Conservation (phyloP, 2,888 invertebrate species). For the Lasioglossum calceatum region DNA sequence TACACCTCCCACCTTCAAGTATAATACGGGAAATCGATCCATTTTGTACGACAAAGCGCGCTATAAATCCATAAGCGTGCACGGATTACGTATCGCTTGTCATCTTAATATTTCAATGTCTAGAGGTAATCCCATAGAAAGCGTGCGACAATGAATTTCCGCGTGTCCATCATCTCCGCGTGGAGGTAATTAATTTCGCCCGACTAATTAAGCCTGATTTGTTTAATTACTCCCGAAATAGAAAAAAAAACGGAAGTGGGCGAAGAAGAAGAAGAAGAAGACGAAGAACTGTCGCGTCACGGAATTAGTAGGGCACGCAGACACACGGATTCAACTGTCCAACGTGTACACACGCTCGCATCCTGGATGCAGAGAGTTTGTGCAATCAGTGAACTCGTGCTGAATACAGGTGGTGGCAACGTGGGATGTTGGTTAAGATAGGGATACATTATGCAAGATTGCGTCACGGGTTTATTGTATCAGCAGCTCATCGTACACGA, state of each 20-base stretch:
- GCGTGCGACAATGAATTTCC: slow-evolving; percentile 5
- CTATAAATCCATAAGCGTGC: neutral
- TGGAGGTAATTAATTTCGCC: neutral
- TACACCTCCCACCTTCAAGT: neutral
- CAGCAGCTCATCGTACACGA: slow-evolving; percentile 74
- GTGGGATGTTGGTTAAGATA: slow-evolving; percentile 77
- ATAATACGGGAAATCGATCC: neutral
- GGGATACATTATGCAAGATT: slow-evolving; percentile 78
- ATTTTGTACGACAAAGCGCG: neutral
- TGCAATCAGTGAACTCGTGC: slow-evolving; percentile 80
- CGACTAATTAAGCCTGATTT: slow-evolving; percentile 8
- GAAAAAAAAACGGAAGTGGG: neutral
- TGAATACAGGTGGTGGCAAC: slow-evolving; percentile 79
- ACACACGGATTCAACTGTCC: slow-evolving; percentile 53
- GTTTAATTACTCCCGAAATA: slow-evolving; percentile 9
- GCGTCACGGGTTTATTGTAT: slow-evolving; percentile 79
- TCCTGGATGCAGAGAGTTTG: slow-evolving; percentile 63
- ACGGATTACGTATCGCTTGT: neutral
- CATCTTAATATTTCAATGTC: slow-evolving; percentile 7
- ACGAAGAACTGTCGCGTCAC: slow-evolving; percentile 23
- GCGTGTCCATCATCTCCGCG: neutral
- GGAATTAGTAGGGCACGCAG: slow-evolving; percentile 56
- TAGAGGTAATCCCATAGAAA: neutral
- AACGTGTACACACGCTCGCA: slow-evolving; percentile 54
- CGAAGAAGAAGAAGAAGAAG: neutral